Conservation (phyloP, 2,888 invertebrate genomes). For the Dugesia japonica region DNA sequence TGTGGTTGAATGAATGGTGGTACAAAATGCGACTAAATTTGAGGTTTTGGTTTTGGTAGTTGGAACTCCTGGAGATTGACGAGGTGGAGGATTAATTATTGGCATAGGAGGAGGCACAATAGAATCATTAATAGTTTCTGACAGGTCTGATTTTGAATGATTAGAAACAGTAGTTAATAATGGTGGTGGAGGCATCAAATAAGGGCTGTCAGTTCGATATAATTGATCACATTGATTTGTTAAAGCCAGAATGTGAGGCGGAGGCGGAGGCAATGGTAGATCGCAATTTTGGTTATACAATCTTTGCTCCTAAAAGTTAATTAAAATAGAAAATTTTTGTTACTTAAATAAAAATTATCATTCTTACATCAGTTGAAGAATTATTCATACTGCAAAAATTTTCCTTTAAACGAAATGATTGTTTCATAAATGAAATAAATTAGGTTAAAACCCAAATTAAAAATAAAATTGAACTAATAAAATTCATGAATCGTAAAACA, state of each 20-base stretch:
- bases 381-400: constrained; percentile 1
- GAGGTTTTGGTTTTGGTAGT: not conserved
- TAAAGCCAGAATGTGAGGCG: not conserved
- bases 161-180: too few species aligned
- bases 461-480: too few species aligned
- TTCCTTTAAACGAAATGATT: not conserved
- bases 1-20: not conserved
- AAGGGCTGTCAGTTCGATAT: too few species aligned
- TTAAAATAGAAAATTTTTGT: too few species aligned
- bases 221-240: not conserved
- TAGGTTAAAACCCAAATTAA: not conserved
- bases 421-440: not conserved
- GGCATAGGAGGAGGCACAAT: not conserved
- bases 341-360: too few species aligned
- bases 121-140: too few species aligned
- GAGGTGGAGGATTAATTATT: not conserved
- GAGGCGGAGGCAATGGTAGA: not conserved
- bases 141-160: too few species aligned
- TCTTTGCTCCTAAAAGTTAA: not conserved
- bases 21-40: not conserved
- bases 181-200: too few species aligned
- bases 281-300: not conserved
- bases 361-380: not conserved
- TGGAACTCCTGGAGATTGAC: not conserved
- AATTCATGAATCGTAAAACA: not conserved